Conservation (phyloP, 2,113 vertebrate species). For the Ctenomys sociabilis region DNA sequence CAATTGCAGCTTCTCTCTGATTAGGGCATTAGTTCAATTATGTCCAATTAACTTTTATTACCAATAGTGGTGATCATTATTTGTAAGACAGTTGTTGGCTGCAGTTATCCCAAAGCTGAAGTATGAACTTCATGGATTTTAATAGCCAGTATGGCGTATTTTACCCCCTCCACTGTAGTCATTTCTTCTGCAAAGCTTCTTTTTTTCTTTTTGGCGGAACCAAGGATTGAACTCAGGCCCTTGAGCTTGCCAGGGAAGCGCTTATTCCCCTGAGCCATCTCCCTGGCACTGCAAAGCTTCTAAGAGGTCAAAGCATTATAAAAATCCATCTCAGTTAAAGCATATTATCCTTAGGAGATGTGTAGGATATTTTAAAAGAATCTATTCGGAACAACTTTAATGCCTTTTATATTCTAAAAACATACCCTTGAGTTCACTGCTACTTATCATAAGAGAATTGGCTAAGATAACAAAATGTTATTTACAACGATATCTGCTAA, state of each 20-base stretch:
- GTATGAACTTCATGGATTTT: constrained; percentile 87
- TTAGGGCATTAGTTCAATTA: constrained; percentile 89
- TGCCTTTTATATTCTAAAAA: constrained; percentile 76
- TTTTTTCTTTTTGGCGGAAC: constrained; percentile 60
- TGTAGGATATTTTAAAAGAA: constrained; percentile 81
- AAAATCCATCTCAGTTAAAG: constrained; percentile 84
- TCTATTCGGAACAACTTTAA: constrained; percentile 78
- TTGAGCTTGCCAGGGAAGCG: no score
- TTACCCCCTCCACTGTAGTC: constrained; percentile 56
- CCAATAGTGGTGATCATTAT: constrained; percentile 88
- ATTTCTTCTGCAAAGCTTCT: constrained; percentile 79
- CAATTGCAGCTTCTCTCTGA: constrained; percentile 85
- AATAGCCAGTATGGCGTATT: constrained; percentile 83
- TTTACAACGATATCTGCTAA: constrained; percentile 27
- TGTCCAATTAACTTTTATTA: constrained; percentile 90
- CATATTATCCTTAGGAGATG: constrained; percentile 77
- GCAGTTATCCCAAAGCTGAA: constrained; percentile 85
- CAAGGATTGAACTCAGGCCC: no score
- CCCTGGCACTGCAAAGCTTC: constrained; percentile 74
- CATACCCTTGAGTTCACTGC: constrained; percentile 78
- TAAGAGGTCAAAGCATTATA: constrained; percentile 84
- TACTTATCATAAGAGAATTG: constrained; percentile 48
- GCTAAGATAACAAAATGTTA: constrained; percentile 67
- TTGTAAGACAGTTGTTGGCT: constrained; percentile 86
- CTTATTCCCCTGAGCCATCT: no score